Evolutionary conservation across 2,888 invertebrate species (phyloP), one percentile per base, ranked within the genome.

Genomic region (Diaprepes abbreviatus): DNA sequence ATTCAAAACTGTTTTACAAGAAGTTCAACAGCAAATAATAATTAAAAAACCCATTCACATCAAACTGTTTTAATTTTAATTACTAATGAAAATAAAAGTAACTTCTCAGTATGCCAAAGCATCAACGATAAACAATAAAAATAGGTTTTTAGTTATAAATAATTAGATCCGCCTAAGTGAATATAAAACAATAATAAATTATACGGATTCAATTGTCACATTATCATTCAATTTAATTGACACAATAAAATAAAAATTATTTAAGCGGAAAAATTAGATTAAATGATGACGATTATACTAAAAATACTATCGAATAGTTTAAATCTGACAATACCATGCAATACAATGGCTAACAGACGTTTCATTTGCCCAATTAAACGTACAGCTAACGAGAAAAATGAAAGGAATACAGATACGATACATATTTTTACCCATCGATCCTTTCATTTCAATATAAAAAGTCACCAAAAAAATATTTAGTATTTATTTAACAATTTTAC

Each of bases 231-330:
- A 3, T 21, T 45, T 45, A 45, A 45, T 45, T 21, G 45, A 21
- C 45, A 45, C 21, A 12, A 14, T 21, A 45, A n/a, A 45, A 21
- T 21, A 9, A 40, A n/a, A 45, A 45, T 45, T 21, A 45, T 21
- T 45, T 45, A 21, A 21, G 21, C 45, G n/a, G 19, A 17, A 40
- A 40, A 40, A 40, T 40, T 40, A 40, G 40, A 40, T 40, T 38
- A 7, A 4, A 17, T 9, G 40, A 40, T 40, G 5, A 1, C 4
- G 14, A 16, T 16, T 38, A 9, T 16, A 38, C 14, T 16, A 9
- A 16, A 38, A 4, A 12, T 12, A 36, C 12, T 36, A 36, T 36
- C 36, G 12, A 14, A 14, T 12, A n/a, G 14, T 10, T 4, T 9
- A n/a, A 17, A 16, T 17, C 40, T 40, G 1, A 17, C 7, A 1